These are phyloP conservation scores for Etheostoma perlongum DNA, from an alignment of 2,797 vertebrate genomes.

Conservation along the genomic window DNA sequence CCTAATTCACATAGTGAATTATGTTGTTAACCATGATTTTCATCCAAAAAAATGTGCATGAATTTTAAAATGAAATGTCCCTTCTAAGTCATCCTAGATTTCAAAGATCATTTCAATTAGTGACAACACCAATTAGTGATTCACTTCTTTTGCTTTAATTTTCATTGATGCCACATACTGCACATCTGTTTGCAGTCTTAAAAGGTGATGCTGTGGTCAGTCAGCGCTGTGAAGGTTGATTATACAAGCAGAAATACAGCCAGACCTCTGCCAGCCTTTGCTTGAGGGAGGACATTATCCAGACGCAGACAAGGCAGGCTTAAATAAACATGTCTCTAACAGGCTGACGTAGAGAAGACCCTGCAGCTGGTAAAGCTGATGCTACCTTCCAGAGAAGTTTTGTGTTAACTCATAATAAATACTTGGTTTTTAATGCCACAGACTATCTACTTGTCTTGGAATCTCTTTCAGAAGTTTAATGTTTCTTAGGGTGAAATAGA, in stretches of 20 bases:
- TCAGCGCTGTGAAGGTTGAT: slow-evolving; percentile 61
- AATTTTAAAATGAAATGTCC: no score
- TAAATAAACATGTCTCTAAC: slow-evolving; percentile 73
- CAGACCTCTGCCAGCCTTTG: slow-evolving; percentile 68
- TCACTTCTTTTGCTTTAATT: slow-evolving; percentile 24
- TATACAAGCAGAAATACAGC: slow-evolving; percentile 72
- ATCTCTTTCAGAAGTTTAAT: not conserved
- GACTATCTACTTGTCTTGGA: not conserved
- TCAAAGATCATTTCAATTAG: not conserved
- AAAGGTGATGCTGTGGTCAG: slow-evolving; percentile 58
- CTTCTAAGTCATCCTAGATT: not conserved
- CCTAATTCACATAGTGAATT: not conserved
- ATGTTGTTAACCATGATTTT: not conserved
- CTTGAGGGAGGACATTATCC: slow-evolving; percentile 70
- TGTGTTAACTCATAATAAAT: not conserved
- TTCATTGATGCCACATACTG: slow-evolving; percentile 3
- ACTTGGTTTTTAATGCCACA: not conserved
- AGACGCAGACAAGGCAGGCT: slow-evolving; percentile 60
- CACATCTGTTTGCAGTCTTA: slow-evolving; percentile 49
- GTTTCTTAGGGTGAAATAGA: not conserved
- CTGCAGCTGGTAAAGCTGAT: slow-evolving; percentile 28
- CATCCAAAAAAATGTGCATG: not conserved
- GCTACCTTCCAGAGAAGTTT: slow-evolving; percentile 34
- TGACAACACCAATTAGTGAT: not conserved
- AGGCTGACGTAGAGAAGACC: slow-evolving; percentile 54